Evolutionary conservation across 2,888 invertebrate species (phyloP).

Genomic region (Nemurella pictetii): DNA sequence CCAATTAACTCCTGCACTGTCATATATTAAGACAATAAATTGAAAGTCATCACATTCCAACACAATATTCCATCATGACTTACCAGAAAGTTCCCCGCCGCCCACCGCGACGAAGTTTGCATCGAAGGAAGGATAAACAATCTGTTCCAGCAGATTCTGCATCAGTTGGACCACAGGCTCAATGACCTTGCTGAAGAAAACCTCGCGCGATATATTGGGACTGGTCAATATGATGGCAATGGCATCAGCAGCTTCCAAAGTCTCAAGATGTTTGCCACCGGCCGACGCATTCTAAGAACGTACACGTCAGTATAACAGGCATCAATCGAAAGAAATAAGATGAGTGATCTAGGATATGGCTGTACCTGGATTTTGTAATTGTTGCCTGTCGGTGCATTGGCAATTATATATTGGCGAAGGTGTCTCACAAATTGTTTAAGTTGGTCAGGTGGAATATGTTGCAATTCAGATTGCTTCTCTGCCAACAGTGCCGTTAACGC

Average conservation of each 20-base stretch:
- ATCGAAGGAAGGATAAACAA: neutral
- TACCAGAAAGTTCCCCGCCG: neutral
- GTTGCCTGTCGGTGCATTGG: neutral
- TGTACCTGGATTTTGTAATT: neutral
- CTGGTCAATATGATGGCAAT: neutral
- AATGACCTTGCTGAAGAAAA: neutral
- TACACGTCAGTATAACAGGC: neutral
- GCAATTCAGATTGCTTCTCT: neutral
- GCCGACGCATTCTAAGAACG: neutral
- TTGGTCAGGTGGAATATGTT: neutral
- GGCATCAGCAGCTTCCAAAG: neutral
- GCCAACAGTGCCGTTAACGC: too few relatives aligned
- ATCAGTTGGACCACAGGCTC: neutral
- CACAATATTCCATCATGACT: neutral
- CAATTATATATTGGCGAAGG: neutral
- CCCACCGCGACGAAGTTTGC: neutral
- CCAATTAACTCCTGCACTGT: too few relatives aligned
- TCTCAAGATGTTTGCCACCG: neutral
- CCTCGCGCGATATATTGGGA: neutral
- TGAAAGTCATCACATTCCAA: neutral
- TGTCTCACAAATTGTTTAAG: neutral
- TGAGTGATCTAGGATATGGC: neutral
- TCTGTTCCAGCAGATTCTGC: neutral
- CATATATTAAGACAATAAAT: too few relatives aligned
- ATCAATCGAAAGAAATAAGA: neutral